These are phyloP conservation scores for Onychomys leucogaster DNA, from an alignment of 2,797 vertebrate species.

Conservation along the genomic window DNA sequence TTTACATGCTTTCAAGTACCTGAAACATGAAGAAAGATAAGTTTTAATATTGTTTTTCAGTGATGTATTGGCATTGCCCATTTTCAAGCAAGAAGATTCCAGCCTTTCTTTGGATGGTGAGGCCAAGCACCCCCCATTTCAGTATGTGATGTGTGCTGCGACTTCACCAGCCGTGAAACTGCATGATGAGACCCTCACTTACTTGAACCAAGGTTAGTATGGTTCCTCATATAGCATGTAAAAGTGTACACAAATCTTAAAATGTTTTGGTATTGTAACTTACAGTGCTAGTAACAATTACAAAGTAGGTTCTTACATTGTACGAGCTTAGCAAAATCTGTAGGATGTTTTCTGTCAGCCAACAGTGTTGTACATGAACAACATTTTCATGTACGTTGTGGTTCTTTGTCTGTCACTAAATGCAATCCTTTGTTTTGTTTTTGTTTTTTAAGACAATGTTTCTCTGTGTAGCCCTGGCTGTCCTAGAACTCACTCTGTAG, in stretches of 20 bases:
- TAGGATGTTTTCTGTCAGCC: background rate
- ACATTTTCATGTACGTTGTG: background rate
- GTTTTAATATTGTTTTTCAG: conserved; percentile 86
- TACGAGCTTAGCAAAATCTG: conserved; percentile 21
- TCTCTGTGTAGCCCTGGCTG: background rate
- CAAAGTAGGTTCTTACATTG: conserved; percentile 19
- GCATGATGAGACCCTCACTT: conserved; percentile 98
- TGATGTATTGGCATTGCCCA: conserved; percentile 98
- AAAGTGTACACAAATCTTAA: background rate
- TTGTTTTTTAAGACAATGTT: background rate
- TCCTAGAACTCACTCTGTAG: background rate
- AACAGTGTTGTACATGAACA: background rate
- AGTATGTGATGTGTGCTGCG: conserved; percentile 97
- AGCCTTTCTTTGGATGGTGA: conserved; percentile 93
- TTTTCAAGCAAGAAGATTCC: conserved; percentile 98
- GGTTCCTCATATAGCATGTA: accelerated
- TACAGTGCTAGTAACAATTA: background rate
- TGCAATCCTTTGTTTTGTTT: conserved; percentile 5
- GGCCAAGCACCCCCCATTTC: conserved; percentile 96
- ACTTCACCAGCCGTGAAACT: conserved; percentile 97
- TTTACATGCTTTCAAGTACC: conserved; percentile 19
- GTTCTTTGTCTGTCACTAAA: conserved; percentile 39
- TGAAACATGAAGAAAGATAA: background rate
- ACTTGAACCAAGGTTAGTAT: conserved; percentile 96
- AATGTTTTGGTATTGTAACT: background rate